Evolutionary conservation across 2,888 invertebrate genomes (phyloP).

Genomic region (Ormyrus pomaceus): DNA sequence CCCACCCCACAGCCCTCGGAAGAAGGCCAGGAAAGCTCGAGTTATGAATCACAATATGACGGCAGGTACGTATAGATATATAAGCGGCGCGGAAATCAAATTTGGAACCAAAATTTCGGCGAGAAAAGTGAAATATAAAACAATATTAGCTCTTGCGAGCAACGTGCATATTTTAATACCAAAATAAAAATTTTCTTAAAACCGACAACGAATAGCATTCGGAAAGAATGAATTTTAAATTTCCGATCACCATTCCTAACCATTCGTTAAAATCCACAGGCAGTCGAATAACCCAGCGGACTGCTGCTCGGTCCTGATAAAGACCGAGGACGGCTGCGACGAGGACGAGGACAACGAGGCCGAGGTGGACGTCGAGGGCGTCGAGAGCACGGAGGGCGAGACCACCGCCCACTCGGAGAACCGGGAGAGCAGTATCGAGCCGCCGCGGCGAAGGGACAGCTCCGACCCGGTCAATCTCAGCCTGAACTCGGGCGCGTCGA

Average conservation of each 20-base stretch:
- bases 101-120: background rate
- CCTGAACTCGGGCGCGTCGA: slow-evolving; percentile 73
- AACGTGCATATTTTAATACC: too few species aligned
- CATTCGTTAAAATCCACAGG: slow-evolving; percentile 56
- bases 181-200: too few species aligned
- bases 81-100: too few species aligned
- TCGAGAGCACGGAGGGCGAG: slow-evolving; percentile 76
- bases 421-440: slow-evolving; percentile 74
- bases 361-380: slow-evolving; percentile 75
- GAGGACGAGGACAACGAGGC: slow-evolving; percentile 71
- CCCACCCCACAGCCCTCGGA: slow-evolving; percentile 73
- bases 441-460: slow-evolving; percentile 83
- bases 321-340: slow-evolving; percentile 74
- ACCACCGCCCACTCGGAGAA: slow-evolving; percentile 72
- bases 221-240: too few species aligned
- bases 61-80: slow-evolving; percentile 65
- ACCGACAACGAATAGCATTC: too few species aligned
- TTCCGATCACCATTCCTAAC: too few species aligned
- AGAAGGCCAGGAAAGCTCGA: slow-evolving; percentile 74
- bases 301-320: slow-evolving; percentile 73
- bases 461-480: slow-evolving; percentile 90
- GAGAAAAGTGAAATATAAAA: background rate
- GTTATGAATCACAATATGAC: slow-evolving; percentile 74
- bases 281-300: slow-evolving; percentile 74
- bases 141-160: background rate